Evolutionary conservation across 2,888 invertebrate species (phyloP), one percentile per base, ranked within the genome.

Genomic region (Volucella zonaria): DNA sequence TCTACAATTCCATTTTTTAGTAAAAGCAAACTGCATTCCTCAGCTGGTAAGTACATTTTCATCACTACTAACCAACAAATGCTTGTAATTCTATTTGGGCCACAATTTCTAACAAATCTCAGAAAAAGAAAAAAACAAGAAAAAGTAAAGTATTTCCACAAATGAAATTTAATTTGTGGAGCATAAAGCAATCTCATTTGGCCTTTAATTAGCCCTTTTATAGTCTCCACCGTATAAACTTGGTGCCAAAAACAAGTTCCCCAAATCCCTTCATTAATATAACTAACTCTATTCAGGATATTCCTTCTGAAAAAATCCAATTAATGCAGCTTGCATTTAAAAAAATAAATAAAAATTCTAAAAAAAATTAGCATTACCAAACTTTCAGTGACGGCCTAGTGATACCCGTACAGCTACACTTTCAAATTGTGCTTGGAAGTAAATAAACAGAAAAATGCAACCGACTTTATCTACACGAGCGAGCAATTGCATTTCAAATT

Each of bases 401-500:
- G 31, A 6, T 31, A 31, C 31, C 31, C 31, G 6, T 54, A 54
- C 52, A 47, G 70, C 54, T 76, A 76, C 76, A 66, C 70, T 82
- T 76, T 43, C 59, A 49, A 54, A 66, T 75, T 79, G 51, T 75
- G 31, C n/a, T 23, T 12, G 38, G 62, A 67, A 62, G 78, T 67
- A 61, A 83, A 79, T 74, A 79, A 83, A 70, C 43, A 79, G 54
- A 75, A 70, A 79, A 79, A 62, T 74, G 31, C 79, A 75, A 75
- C 74, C 74, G 66, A 79, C 74, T 83, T 68, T 70, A 38, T 75
- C 31, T 6, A 31, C 31, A 31, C 31, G 31, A 31, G 31, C 31
- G 70, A 47, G 66, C 66, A 83, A 83, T 79, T 74, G 78, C 82
- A 79, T 79, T 82, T 43, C 64, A 75, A 79, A 79, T 75, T 59